Evolutionary conservation across 2,888 invertebrate genomes (phyloP).

Genomic region (Hirudinaria manillensis): DNA sequence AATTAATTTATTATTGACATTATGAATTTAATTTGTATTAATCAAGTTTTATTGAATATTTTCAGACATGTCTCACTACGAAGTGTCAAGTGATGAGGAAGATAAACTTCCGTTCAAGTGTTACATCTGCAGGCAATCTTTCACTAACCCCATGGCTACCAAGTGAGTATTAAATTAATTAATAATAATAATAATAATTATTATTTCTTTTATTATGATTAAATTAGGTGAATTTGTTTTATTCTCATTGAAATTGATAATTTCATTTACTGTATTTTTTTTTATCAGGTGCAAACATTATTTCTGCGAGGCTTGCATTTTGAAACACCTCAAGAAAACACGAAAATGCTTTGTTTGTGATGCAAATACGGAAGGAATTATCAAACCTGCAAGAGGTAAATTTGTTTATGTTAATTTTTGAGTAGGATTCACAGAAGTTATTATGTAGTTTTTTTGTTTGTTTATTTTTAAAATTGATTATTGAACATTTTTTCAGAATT

Average conservation of each 20-base stretch:
- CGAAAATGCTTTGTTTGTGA: conserved; percentile 86
- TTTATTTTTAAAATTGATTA: no score
- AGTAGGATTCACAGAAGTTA: no score
- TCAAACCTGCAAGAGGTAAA: conserved; percentile 84
- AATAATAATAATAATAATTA: no score
- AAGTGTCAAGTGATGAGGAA: conserved; percentile 67
- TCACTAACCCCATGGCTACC: conserved; percentile 81
- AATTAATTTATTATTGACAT: no score
- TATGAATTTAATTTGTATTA: no score
- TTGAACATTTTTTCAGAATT: not conserved
- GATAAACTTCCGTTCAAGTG: conserved; percentile 84
- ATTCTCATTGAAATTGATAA: not conserved
- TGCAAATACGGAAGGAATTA: conserved; percentile 81
- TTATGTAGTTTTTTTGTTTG: no score
- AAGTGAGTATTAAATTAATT: conserved; percentile 61
- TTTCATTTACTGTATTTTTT: no score
- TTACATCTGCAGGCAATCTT: conserved; percentile 81
- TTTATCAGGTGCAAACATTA: conserved; percentile 86
- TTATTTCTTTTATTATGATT: not conserved
- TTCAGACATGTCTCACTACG: conserved; percentile 59
- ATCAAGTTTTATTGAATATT: conserved; percentile 1
- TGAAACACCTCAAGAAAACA: conserved; percentile 79
- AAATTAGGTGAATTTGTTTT: not conserved
- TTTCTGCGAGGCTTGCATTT: conserved; percentile 92
- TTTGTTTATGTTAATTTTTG: no score